These are phyloP conservation scores for Cheilosia soror DNA, from an alignment of 2,888 invertebrate genomes.

Conservation along the genomic window DNA sequence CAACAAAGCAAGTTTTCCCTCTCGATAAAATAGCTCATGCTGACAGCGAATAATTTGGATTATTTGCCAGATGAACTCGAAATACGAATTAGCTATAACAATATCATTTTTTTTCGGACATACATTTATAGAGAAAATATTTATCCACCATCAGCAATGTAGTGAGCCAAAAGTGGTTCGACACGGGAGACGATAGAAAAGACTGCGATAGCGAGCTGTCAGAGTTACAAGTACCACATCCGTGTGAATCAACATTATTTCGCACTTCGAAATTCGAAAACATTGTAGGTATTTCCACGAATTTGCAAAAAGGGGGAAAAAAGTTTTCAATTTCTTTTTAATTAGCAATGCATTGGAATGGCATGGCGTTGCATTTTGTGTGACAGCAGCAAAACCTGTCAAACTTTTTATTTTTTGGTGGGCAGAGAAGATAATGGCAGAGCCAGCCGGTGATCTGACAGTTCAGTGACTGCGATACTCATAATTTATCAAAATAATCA, in stretches of 20 bases:
- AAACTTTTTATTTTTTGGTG: background rate
- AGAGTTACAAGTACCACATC: slow-evolving; percentile 49
- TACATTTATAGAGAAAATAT: background rate
- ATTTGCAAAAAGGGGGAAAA: background rate
- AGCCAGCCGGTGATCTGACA: slow-evolving; percentile 59
- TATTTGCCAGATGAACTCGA: slow-evolving; percentile 29
- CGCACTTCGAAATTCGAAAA: slow-evolving; percentile 25
- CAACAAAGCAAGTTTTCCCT: slow-evolving; percentile 42
- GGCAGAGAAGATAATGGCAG: slow-evolving; percentile 54
- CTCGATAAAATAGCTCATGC: slow-evolving; percentile 53
- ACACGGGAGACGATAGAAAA: background rate
- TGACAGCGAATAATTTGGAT: slow-evolving; percentile 50
- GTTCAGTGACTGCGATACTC: slow-evolving; percentile 55
- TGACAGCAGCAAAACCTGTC: background rate
- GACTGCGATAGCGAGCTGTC: slow-evolving; percentile 26
- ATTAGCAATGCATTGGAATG: slow-evolving; percentile 37
- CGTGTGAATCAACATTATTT: slow-evolving; percentile 46
- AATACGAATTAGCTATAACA: slow-evolving; percentile 18
- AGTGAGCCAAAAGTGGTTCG: background rate
- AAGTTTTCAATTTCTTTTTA: slow-evolving; percentile 8
- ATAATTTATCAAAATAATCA: slow-evolving; percentile 63
- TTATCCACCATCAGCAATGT: slow-evolving; percentile 5
- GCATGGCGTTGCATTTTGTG: slow-evolving; percentile 25
- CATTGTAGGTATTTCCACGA: slow-evolving; percentile 5
- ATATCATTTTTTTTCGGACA: slow-evolving; percentile 14